These are phyloP conservation scores for Mesoligia furuncula DNA, from an alignment of 2,888 invertebrate species.

Conservation along the genomic window DNA sequence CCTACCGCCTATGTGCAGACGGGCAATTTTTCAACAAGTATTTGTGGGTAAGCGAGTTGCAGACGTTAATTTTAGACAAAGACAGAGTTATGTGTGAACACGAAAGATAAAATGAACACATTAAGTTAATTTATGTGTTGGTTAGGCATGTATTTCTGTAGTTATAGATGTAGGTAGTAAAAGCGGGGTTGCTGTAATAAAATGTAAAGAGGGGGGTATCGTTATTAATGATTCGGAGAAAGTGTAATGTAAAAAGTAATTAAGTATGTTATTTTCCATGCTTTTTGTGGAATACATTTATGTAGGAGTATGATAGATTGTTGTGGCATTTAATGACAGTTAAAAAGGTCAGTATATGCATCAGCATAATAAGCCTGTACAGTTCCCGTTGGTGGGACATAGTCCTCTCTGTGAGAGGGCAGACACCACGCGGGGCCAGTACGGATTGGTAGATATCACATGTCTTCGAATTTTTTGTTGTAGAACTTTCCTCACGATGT, in stretches of 20 bases:
- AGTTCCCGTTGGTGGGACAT: not conserved
- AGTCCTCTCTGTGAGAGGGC: not conserved
- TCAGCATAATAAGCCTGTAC: not conserved
- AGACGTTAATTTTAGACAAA: constrained; percentile 83
- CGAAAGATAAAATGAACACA: constrained; percentile 78
- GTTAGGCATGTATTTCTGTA: constrained; percentile 70
- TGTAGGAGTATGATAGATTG: not conserved
- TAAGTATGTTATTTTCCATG: constrained; percentile 24
- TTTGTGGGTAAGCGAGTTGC: constrained; percentile 73
- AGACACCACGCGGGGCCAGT: not conserved
- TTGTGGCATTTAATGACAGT: not conserved
- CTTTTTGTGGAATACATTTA: constrained; percentile 19
- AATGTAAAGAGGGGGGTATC: constrained; percentile 53
- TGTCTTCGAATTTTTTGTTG: not conserved
- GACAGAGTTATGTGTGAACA: constrained; percentile 74
- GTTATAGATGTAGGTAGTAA: constrained; percentile 54
- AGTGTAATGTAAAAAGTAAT: constrained; percentile 48
- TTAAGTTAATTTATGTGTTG: constrained; percentile 82
- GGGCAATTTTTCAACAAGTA: constrained; percentile 80
- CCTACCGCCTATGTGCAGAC: constrained; percentile 59
- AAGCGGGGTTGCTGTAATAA: constrained; percentile 53
- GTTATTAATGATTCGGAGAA: constrained; percentile 54
- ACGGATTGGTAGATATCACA: not conserved
- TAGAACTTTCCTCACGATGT: not conserved
- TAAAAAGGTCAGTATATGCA: not conserved